These are phyloP conservation scores for Pseudocheirus occidentalis DNA, from an alignment of 2,797 vertebrate genomes.

Conservation along the genomic window DNA sequence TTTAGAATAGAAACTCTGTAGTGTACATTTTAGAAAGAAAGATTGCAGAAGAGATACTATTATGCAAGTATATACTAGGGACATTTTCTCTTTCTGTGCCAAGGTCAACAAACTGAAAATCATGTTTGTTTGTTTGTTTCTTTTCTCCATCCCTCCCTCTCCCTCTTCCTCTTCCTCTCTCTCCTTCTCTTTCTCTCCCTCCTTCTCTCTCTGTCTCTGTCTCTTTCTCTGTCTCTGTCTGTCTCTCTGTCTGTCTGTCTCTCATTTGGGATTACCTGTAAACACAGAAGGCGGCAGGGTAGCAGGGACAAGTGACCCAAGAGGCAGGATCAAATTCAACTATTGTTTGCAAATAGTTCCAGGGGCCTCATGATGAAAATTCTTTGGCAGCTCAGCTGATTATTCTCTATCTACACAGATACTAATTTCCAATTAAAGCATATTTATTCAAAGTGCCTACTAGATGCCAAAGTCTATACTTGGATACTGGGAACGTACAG, in stretches of 20 bases:
- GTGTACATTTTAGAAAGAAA: background rate
- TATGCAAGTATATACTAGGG: background rate
- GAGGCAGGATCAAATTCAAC: background rate
- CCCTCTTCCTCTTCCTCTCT: background rate
- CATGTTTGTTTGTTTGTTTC: background rate
- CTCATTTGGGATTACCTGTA: background rate
- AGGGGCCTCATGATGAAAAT: background rate
- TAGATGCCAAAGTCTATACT: background rate
- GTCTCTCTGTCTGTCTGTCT: background rate
- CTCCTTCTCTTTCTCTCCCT: too few relatives aligned
- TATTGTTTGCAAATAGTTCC: background rate
- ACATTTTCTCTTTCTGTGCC: background rate
- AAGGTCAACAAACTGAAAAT: background rate
- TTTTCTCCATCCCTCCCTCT: background rate
- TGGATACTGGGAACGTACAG: background rate
- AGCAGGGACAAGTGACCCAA: background rate
- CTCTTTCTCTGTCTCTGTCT: too few relatives aligned
- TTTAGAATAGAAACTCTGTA: background rate
- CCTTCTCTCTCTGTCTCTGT: background rate
- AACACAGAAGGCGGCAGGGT: background rate
- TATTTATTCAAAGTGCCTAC: background rate
- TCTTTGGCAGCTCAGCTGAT: background rate
- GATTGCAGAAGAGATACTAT: background rate
- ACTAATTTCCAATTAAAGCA: background rate
- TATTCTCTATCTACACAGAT: background rate